These are phyloP conservation scores for Drosophila vallismaia DNA, from an alignment of 2,888 invertebrate species.

Conservation along the genomic window DNA sequence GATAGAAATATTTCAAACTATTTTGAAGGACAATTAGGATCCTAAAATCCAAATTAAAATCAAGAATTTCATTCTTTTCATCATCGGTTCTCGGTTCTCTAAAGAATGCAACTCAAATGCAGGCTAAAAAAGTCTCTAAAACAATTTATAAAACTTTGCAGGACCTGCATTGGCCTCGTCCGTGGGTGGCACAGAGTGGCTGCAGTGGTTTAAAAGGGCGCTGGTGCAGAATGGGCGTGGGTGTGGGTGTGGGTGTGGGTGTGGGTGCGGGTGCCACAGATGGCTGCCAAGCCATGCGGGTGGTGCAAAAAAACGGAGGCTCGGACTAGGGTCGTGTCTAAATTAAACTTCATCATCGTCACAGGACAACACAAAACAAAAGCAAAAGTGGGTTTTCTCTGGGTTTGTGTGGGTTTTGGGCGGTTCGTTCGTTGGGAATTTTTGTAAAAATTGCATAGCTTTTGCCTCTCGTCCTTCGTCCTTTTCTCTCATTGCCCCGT, in stretches of 20 bases:
- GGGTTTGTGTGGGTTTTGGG: not conserved
- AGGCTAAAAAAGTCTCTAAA: slow-evolving; percentile 3
- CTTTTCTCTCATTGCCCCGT: slow-evolving; percentile 20
- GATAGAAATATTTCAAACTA: not conserved
- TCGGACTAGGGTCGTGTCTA: slow-evolving; percentile 70
- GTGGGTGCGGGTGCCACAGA: not conserved
- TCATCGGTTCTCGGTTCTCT: too few species aligned
- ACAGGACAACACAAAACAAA: slow-evolving; percentile 44
- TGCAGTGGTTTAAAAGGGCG: slow-evolving; percentile 2
- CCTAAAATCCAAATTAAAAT: too few species aligned
- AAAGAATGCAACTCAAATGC: slow-evolving; percentile 3
- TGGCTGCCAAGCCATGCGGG: slow-evolving; percentile 54
- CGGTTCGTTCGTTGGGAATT: slow-evolving; percentile 46
- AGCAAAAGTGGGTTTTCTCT: slow-evolving; percentile 53
- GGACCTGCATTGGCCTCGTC: slow-evolving; percentile 9
- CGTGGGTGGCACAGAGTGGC: slow-evolving; percentile 24
- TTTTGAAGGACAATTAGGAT: too few species aligned
- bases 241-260: too few species aligned
- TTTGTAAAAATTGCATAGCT: slow-evolving; percentile 73
- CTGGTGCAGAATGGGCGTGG: not conserved
- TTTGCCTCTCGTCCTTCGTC: slow-evolving; percentile 10
- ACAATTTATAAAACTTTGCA: slow-evolving; percentile 25
- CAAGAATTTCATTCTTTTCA: too few species aligned
- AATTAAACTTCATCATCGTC: slow-evolving; percentile 78
- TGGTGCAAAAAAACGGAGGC: slow-evolving; percentile 30